Percentiles rank a stretch among this genome's conserved stretches.
Conservation (phyloP, 30 jellyfish, hydroid and myxozoan species). For the Cassiopea xamachana region DNA sequence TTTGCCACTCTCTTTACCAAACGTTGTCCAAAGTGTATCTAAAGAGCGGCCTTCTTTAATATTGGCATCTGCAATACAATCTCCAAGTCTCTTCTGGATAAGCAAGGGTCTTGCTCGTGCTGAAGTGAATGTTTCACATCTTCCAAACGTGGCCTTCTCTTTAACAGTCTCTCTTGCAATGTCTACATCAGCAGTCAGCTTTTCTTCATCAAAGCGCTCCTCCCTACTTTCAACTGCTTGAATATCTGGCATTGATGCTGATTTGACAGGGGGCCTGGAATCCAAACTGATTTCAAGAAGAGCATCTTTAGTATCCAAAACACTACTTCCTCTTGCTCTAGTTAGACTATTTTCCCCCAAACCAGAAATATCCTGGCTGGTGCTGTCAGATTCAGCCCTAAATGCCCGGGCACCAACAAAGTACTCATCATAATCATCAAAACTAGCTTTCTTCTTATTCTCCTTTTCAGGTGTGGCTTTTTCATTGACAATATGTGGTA, state of each 20-base stretch:
- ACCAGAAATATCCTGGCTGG: constrained; percentile 35
- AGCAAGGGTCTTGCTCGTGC: constrained; percentile 8
- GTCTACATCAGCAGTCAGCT: background rate
- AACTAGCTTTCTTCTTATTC: background rate
- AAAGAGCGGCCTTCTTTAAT: constrained; percentile 69
- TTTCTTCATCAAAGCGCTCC: background rate
- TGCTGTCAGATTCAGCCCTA: constrained; percentile 9
- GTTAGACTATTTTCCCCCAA: background rate
- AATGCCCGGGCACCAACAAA: constrained; percentile 11
- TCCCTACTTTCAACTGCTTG: constrained; percentile 32
- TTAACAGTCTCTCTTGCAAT: background rate
- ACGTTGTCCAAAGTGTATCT: constrained; percentile 65
- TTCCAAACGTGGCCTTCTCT: constrained; percentile 11
- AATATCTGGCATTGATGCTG: constrained; percentile 69
- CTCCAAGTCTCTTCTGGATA: constrained; percentile 6
- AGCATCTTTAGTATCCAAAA: constrained; percentile 1
- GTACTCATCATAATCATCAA: constrained; percentile 13
- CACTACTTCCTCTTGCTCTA: constrained; percentile 6
- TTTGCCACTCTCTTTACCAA: constrained; percentile 34
- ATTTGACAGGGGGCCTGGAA: constrained; percentile 42
- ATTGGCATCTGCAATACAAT: constrained; percentile 2
- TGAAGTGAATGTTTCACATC: constrained; percentile 47
- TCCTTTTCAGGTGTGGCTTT: constrained; percentile 53
- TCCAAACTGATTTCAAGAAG: constrained; percentile 20
- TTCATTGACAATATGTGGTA: constrained; percentile 54